Base-by-base conservation (phyloP, 2,888 invertebrate genomes). In the Tetragonisca angustula region DNA sequence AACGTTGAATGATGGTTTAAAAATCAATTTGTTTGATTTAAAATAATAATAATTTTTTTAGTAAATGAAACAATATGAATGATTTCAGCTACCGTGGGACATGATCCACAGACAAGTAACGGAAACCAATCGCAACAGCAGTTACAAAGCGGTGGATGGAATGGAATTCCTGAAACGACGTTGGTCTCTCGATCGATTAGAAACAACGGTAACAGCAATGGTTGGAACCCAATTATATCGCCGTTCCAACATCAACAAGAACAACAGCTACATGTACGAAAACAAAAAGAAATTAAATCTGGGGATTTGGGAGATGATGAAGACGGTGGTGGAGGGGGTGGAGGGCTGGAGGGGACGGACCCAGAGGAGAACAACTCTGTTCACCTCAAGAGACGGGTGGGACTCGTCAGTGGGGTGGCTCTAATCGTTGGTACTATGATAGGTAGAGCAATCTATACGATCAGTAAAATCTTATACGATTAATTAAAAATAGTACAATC, bases 341-440 rank as follows among this genome's bases (percentile, higher is more conserved):
- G 95, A 95, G 94, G 95, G 97, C 92, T 97, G 97, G 97, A 97
- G 98, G 97, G 98, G 97, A 95, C 97, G 97, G 97, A 97, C 97
- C 95, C 98, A 98, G 96, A 97, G 98, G 96, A 97, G 98, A 97
- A 98, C 97, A 97, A 98, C 98, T 95, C 97, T 98, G 96, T 98
- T 98, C 98, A 98, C 98, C 98, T 98, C 98, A 97, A 98, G 98
- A 98, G 98, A 97, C 98, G 98, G 83, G 90, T 99, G 97, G 98
- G 99, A 97, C 98, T 99, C 97, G 96, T 98, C 97, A 98, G 98
- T 97, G 99, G 99, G 97, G 98, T 98, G 97, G 98, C 98, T 97
- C 97, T 99, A 97, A 99, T 99, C 96, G 98, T 99, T 93, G 99
- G 99, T 94, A 99, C 99, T 91, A 99, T 99, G 99, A 99, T 99